Evolutionary conservation across 2,888 invertebrate species (phyloP), one percentile per base, ranked within the genome.

Genomic region (Phortica magna): DNA sequence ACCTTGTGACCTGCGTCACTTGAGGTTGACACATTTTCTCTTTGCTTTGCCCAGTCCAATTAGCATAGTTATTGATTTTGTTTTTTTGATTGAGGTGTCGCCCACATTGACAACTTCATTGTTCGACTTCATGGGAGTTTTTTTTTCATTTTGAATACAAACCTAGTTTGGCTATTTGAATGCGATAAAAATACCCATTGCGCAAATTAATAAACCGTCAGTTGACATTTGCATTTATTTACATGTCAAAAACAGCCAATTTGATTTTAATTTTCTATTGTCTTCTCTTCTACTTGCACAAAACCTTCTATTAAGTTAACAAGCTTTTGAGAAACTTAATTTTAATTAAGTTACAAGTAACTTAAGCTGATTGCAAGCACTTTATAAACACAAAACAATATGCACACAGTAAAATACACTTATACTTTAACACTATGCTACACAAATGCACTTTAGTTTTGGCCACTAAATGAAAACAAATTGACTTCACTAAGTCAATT

Each of bases 21-120:
- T 64, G 19, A 19, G 2, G 55, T 61, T 19, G n/a, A 17, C 19
- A 19, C 4, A 17, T 19, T 61, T 19, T 19, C 19, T 2, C 19
- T 61, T 61, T 61, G 17, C 22, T 67, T 39, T 14, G n/a, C n/a
- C 42, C 41, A 68, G 79, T 76, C 77, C 85, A 88, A 86, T 86
- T 89, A 89, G 89, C 89, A 86, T 89, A 87, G 85, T 86, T 84
- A 86, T 88, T 86, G 84, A 79, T 55, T 72, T 83, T 78, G 31
- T 31, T 53, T 73, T 55, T 73, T 82, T 89, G 87, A 88, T 87
- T 83, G 81, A 78, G 87, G 83, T 83, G 78, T 48, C 14, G 70
- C 14, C 22, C n/a, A 17, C 42, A 48, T 64, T 64, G 64, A 48
- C 39, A 31, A 6, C 10, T 19, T 64, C 14, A 64, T 64, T 64